These are phyloP conservation scores for Larimichthys polyactis DNA, from an alignment of 2,113 vertebrate species.

Conservation along the genomic window DNA sequence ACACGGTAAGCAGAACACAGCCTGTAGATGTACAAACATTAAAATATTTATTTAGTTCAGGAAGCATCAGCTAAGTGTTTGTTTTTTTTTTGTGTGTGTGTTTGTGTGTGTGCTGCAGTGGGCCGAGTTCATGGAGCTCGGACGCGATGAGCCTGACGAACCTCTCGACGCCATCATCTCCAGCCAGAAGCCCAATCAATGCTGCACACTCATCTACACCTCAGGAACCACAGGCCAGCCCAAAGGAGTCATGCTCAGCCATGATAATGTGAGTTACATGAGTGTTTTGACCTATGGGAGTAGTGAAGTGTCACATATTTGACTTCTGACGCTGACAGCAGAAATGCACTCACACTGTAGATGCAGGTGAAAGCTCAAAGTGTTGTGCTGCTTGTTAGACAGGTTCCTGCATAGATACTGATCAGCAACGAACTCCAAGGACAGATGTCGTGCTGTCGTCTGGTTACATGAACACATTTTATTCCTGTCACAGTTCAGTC, in stretches of 20 bases:
- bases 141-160: constrained; percentile 76
- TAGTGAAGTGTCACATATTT: neutral
- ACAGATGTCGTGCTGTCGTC: too few relatives aligned
- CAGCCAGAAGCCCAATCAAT: constrained; percentile 92
- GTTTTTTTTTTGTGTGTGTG: too few relatives aligned
- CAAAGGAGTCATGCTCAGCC: constrained; percentile 97
- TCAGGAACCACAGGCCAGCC: constrained; percentile 92
- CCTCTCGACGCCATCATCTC: constrained; percentile 83
- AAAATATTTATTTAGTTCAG: too few relatives aligned
- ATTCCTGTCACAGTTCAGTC: constrained; percentile 10
- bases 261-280: constrained; percentile 90
- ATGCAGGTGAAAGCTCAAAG: neutral
- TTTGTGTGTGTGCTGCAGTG: constrained; percentile 82
- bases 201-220: constrained; percentile 94
- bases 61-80: neutral
- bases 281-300: neutral
- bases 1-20: constrained; percentile 83
- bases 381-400: neutral
- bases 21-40: accelerated
- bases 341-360: neutral
- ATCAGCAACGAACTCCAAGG: too few relatives aligned
- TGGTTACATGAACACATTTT: neutral
- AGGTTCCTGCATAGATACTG: neutral
- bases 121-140: constrained; percentile 91
- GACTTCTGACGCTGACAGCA: neutral